Percentiles rank a stretch among this genome's conserved stretches.
phyloP scores from a whole-genome alignment of 2,888 invertebrate species.

The Aspidapion aeneum region DNA sequence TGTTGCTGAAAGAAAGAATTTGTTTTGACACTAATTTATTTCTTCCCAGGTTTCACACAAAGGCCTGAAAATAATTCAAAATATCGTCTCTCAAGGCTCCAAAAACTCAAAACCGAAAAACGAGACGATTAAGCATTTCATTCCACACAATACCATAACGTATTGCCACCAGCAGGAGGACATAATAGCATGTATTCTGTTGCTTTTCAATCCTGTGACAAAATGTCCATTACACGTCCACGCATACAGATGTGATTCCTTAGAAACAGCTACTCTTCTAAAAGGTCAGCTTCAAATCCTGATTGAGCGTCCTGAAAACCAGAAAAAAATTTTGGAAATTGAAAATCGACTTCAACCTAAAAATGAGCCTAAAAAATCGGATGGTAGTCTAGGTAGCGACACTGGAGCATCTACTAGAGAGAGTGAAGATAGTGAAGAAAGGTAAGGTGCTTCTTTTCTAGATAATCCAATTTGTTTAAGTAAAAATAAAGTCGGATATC shows the following conservation, averaged over 20 bases:
- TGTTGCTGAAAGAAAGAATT: too few species aligned
- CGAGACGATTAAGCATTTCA: constrained; percentile 86
- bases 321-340: constrained; percentile 79
- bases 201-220: constrained; percentile 92
- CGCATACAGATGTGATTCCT: constrained; percentile 89
- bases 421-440: constrained; percentile 67
- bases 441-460: too few species aligned
- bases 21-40: too few species aligned
- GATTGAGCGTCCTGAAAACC: constrained; percentile 78
- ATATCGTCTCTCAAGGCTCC: constrained; percentile 42
- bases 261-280: constrained; percentile 86
- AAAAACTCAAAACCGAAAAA: constrained; percentile 46
- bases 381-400: constrained; percentile 73
- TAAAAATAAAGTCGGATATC: too few species aligned
- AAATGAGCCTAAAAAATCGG: constrained; percentile 63
- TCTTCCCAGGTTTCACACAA: constrained; percentile 69
- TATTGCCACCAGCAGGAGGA: constrained; percentile 89
- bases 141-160: constrained; percentile 90
- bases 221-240: constrained; percentile 95
- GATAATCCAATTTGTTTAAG: too few species aligned
- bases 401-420: constrained; percentile 64
- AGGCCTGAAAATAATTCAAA: constrained; percentile 92
- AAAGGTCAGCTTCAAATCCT: constrained; percentile 81
- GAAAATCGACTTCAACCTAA: constrained; percentile 58
- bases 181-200: constrained; percentile 87